phyloP scores from a whole-genome alignment of 2,888 invertebrate genomes.

The Pheosia gnoma region DNA sequence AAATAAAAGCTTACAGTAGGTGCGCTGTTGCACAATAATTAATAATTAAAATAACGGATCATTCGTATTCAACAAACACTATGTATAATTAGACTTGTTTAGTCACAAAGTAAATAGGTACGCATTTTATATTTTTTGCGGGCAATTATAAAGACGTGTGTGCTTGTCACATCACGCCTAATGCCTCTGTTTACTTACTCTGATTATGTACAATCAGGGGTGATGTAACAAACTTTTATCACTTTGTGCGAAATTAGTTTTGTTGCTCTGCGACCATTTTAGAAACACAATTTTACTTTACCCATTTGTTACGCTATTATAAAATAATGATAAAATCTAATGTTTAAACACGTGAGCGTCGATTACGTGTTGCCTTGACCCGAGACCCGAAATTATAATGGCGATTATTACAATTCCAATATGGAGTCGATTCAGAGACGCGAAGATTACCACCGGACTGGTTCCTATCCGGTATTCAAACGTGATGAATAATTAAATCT shows the following conservation, averaged over 20 bases:
- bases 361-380: constrained; percentile 50
- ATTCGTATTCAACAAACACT: constrained; percentile 8
- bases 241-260: constrained; percentile 37
- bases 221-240: constrained; percentile 61
- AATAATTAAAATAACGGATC: neutral
- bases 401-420: constrained; percentile 42
- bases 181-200: constrained; percentile 60
- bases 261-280: constrained; percentile 33
- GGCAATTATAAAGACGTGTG: constrained; percentile 57
- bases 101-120: constrained; percentile 60
- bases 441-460: constrained; percentile 52
- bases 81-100: constrained; percentile 31
- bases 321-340: constrained; percentile 24
- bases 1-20: neutral
- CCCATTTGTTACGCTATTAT: constrained; percentile 33
- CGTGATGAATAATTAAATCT: constrained; percentile 59
- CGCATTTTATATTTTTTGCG: constrained; percentile 48
- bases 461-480: constrained; percentile 57
- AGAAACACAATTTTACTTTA: constrained; percentile 27
- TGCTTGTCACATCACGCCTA: constrained; percentile 57
- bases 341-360: constrained; percentile 15
- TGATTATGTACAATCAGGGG: constrained; percentile 60
- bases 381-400: constrained; percentile 45
- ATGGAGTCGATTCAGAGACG: constrained; percentile 40
- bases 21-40: neutral